These are phyloP conservation scores for Conus ventricosus DNA, from an alignment of 1,140 invertebrate species.

Conservation along the genomic window DNA sequence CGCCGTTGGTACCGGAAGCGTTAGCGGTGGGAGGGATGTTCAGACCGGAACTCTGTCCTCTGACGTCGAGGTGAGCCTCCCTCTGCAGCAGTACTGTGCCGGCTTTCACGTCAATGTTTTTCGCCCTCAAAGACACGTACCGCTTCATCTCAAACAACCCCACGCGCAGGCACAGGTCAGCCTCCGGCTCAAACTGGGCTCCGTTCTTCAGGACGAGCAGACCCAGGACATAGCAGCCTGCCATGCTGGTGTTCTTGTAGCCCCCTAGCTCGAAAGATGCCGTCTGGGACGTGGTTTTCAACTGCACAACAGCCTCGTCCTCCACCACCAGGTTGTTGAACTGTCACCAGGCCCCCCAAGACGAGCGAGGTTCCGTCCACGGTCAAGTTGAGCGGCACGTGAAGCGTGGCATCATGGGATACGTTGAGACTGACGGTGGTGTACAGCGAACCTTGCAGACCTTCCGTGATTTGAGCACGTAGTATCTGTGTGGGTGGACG, in stretches of 20 bases:
- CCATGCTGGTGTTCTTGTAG: conserved; percentile 46
- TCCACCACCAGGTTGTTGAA: conserved; percentile 61
- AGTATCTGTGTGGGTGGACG: conserved; percentile 53
- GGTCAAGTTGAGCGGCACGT: conserved; percentile 58
- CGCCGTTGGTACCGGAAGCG: conserved; percentile 52
- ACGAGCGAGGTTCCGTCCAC: conserved; percentile 51
- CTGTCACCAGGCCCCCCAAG: conserved; percentile 55
- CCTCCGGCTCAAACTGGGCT: conserved; percentile 47
- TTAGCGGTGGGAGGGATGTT: conserved; percentile 46
- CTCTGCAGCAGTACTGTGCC: conserved; percentile 56
- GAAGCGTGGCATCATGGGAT: conserved; percentile 51
- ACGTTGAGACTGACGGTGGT: conserved; percentile 59
- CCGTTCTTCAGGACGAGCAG: conserved; percentile 56
- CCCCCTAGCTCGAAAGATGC: conserved; percentile 51
- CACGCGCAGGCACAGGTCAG: conserved; percentile 50
- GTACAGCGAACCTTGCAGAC: conserved; percentile 46
- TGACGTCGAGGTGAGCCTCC: conserved; percentile 54
- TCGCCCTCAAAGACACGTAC: conserved; percentile 50
- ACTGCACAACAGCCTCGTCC: conserved; percentile 49
- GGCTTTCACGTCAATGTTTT: conserved; percentile 55
- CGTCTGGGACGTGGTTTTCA: conserved; percentile 60
- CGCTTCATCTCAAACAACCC: conserved; percentile 61
- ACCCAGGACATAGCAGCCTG: conserved; percentile 52
- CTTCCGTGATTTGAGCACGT: conserved; percentile 55
- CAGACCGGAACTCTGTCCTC: conserved; percentile 42